Evolutionary conservation across 2,797 vertebrate species (phyloP), one percentile per base, ranked within the genome.

Genomic region (Botia kubotai): DNA sequence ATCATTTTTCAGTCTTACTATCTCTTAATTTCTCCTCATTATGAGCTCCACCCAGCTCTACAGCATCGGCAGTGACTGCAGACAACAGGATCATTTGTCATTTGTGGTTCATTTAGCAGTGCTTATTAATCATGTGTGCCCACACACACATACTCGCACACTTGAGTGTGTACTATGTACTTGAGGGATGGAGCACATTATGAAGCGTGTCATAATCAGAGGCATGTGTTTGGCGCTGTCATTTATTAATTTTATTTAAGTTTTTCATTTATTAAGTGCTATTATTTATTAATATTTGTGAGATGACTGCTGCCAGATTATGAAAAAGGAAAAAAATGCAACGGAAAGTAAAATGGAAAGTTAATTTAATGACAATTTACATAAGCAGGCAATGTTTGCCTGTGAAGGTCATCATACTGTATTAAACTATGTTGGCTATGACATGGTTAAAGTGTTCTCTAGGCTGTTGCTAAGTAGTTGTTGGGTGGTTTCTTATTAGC

Each of bases 81-180:
- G 55, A 66, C 74, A 57, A 57, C 12, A 19, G 50, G 4, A 67
- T 77, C 70, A 55, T 43, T 67, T 69, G 48, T 57, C 71, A 72
- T 72, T 63, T 66, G 76, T 48, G 75, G 36, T 13, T 48, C 29
- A 55, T 76, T 67, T 71, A 39, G 43, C 55, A 43, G 62, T 39
- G 75, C 71, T 65, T 79, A 67, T 82, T 79, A 84, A 82, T 84
- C 65, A 83, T 43, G 53, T 12, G 12, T 4, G 23, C 80, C 36
- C 83, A 79, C 23, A 71, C 13, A 39, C 36, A 48, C 50, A 53
- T 14, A 2, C 16, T 6, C 5, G 33, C 79, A 69, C 72, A 69
- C 53, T 58, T 19, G 26, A 74, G 16, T 50, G 14, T 19, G 21
- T 33, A 19, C 46, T 39, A 48, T 52, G 48, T 39, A 8, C 26